Base-by-base conservation (phyloP, 1,140 invertebrate species). In the Varroa destructor region DNA sequence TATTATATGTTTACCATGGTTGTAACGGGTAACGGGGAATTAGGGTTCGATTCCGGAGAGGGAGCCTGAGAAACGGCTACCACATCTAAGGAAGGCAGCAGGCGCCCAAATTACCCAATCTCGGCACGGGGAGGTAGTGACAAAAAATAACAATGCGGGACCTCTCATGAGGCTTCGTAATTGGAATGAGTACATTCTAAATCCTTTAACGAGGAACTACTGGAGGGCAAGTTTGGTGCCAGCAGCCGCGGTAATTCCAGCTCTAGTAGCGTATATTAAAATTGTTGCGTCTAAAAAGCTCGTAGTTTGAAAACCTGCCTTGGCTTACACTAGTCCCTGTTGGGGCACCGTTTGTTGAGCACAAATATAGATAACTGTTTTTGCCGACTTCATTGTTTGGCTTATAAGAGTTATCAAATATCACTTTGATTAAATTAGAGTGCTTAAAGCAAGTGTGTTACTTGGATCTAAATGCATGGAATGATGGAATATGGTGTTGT, bases 261-360 rank as follows among this genome's bases (percentile, higher is more conserved):
- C 87, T 88, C 86, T 86, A 87, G 86, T 87, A 88, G 86, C 86
- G 85, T 88, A 89, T 88, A 88, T 86, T 87, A 87, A 87, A 85
- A 84, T 87, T 87, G 86, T 86, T 88, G 86, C 84, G 83, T 64
- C 57, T 2, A 72, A 70, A 67, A 72, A 56, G 55, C 55, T 56
- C 55, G 55, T 56, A 56, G 55, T 56, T 56, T 56, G 55, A 0
- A 56, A 56, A 56, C 10, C n/a, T 56, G 10, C 55, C 55, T n/a
- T 56, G 55, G 55, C 55, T 56, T 56, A 56, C 55, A 56, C 10
- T n/a, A 12, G n/a, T 12, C 55, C 10, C n/a, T n/a, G 10, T 12
- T 12, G 10, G 55, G 55, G 55, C n/a, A n/a, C 55, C n/a, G 10
- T n/a, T 56, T 12, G n/a, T n/a, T 56, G 55, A n/a, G 55, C 10